Conservation (phyloP, 2,888 invertebrate species). For the Coelinius sp. region DNA sequence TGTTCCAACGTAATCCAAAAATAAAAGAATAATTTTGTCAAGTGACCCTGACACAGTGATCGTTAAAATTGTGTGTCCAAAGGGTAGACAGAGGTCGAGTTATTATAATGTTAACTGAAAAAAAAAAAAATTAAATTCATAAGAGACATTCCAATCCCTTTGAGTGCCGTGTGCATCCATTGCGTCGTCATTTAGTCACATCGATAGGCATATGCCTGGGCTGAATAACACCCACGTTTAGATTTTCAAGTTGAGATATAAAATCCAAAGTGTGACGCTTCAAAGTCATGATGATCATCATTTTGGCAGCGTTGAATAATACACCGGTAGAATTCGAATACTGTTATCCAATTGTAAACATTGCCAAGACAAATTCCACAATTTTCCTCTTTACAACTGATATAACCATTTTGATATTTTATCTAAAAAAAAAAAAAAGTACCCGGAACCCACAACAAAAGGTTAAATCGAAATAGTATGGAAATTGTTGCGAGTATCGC, state of each 20-base stretch:
- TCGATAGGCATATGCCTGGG: neutral
- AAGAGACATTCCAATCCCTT: neutral
- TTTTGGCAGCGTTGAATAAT: neutral
- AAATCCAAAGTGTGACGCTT: slow-evolving; percentile 3
- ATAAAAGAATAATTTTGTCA: slow-evolving; percentile 10
- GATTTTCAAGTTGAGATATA: slow-evolving; percentile 1
- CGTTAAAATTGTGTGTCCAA: neutral
- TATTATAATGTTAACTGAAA: neutral
- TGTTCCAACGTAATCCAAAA: slow-evolving; percentile 2
- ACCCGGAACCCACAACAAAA: neutral
- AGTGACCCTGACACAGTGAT: slow-evolving; percentile 23
- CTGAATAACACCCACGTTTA: slow-evolving; percentile 6
- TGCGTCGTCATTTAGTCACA: neutral
- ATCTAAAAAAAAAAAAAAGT: neutral
- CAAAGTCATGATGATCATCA: slow-evolving; percentile 11
- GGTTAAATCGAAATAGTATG: slow-evolving; percentile 15
- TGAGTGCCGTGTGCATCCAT: slow-evolving; percentile 13
- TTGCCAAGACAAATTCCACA: neutral
- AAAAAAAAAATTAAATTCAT: neutral
- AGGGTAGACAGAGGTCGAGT: neutral
- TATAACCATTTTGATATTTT: neutral
- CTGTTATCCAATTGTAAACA: neutral
- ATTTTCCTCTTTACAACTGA: neutral
- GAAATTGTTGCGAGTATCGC: slow-evolving; percentile 11
- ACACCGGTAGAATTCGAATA: neutral